phyloP scores from a whole-genome alignment of 2,113 vertebrate genomes.

The Antennarius striatus region DNA sequence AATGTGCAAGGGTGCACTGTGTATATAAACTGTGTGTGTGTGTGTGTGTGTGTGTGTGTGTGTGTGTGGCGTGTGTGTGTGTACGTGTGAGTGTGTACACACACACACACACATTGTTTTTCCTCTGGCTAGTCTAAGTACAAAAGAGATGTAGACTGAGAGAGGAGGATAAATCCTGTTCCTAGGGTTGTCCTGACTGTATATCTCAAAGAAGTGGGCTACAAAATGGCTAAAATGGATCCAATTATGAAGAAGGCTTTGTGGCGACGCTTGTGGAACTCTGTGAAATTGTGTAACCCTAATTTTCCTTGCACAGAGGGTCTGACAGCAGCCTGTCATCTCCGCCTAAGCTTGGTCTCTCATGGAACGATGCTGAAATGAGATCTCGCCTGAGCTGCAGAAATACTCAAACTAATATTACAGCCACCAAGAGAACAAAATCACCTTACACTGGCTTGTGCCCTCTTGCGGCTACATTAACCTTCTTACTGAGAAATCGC shows the following conservation, averaged over 20 bases:
- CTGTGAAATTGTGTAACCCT: slow-evolving; percentile 77
- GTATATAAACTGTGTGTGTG: too few species aligned
- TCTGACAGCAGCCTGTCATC: slow-evolving; percentile 74
- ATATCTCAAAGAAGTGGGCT: slow-evolving; percentile 60
- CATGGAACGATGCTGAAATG: slow-evolving; percentile 63
- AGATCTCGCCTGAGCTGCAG: slow-evolving; percentile 68
- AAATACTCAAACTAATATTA: slow-evolving; percentile 72
- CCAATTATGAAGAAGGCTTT: slow-evolving; percentile 71
- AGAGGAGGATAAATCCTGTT: slow-evolving; percentile 47
- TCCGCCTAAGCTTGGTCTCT: slow-evolving; percentile 69
- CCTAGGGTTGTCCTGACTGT: slow-evolving; percentile 38
- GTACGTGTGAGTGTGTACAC: too few species aligned
- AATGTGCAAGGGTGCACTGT: too few species aligned
- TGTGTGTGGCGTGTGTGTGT: too few species aligned
- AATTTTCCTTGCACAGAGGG: slow-evolving; percentile 69
- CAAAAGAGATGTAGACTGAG: slow-evolving; percentile 50
- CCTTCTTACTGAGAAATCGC: slow-evolving; percentile 58
- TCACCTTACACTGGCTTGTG: slow-evolving; percentile 26
- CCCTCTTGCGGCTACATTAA: too few species aligned
- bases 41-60: too few species aligned
- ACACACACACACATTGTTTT: slow-evolving; percentile 27
- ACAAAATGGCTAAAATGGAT: slow-evolving; percentile 75
- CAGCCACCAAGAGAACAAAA: slow-evolving; percentile 57
- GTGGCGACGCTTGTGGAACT: slow-evolving; percentile 64
- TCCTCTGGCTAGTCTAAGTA: slow-evolving; percentile 54